phyloP scores from a whole-genome alignment of 2,113 vertebrate genomes.

The Hydrochoerus hydrochaeris region DNA sequence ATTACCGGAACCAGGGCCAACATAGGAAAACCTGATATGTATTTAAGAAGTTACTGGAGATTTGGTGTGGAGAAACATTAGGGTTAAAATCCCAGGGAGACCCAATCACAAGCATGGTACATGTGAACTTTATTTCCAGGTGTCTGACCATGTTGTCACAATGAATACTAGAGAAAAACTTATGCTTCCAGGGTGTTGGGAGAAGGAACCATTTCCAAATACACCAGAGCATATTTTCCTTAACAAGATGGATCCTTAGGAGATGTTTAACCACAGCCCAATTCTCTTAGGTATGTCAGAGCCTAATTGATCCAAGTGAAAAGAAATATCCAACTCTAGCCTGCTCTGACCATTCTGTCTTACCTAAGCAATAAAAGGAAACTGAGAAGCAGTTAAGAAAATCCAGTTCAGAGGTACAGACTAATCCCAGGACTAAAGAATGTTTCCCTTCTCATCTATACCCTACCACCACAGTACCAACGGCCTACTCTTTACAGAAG shows the following conservation, averaged over 20 bases:
- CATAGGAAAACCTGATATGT: too few species aligned
- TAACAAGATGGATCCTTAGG: neutral
- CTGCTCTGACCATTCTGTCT: neutral
- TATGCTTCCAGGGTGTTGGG: neutral
- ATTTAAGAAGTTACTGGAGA: neutral
- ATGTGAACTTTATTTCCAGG: neutral
- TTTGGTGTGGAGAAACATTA: neutral
- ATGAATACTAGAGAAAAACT: neutral
- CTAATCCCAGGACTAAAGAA: neutral
- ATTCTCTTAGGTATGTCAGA: neutral
- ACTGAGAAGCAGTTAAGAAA: neutral
- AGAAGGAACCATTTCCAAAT: neutral
- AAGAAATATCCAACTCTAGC: neutral
- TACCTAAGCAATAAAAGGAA: neutral
- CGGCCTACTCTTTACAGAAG: neutral
- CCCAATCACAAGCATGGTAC: neutral
- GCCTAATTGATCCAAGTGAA: neutral
- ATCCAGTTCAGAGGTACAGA: neutral
- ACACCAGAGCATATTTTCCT: neutral
- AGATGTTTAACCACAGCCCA: neutral
- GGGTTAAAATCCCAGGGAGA: neutral
- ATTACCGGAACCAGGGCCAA: neutral
- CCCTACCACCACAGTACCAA: too few species aligned
- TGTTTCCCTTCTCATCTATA: rapidly evolving
- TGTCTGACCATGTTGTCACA: neutral